Conservation (phyloP, 2,113 vertebrate species). For the Aphelocoma coerulescens region DNA sequence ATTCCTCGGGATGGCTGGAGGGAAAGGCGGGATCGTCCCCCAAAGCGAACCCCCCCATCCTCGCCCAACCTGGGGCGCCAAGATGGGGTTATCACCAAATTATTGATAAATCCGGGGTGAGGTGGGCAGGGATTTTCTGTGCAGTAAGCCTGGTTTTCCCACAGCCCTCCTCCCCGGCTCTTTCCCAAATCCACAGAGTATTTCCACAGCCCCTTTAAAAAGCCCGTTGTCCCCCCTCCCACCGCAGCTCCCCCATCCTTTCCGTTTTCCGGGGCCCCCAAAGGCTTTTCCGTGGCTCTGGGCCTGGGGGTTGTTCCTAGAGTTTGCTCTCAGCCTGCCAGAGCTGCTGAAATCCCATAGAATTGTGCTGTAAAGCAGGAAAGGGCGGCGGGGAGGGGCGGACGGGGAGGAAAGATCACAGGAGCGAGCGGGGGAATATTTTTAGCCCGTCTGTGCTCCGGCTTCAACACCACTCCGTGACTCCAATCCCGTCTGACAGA, state of each 20-base stretch:
- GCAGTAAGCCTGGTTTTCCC: neutral
- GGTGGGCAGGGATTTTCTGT: neutral
- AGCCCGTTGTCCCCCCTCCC: fast-evolving
- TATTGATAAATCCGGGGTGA: neutral
- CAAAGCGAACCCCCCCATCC: fast-evolving
- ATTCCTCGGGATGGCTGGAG: neutral
- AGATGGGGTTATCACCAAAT: neutral
- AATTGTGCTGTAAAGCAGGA: neutral
- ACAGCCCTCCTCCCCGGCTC: neutral
- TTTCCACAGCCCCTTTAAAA: neutral
- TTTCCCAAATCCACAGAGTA: fast-evolving
- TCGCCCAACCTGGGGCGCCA: fast-evolving
- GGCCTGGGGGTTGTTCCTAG: neutral
- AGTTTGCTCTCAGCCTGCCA: neutral
- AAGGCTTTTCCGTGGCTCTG: neutral
- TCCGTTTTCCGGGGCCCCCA: neutral
- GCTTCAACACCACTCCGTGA: neutral
- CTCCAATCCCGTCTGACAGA: neutral
- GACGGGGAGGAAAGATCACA: neutral
- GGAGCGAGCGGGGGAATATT: neutral
- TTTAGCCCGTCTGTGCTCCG: neutral
- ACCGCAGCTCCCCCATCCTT: fast-evolving
- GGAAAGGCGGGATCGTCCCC: neutral
- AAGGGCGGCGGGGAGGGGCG: neutral
- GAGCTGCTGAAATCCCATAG: neutral